These are phyloP conservation scores for cat (Felis catus) DNA, from an alignment of 2,113 vertebrate species.

Conservation along the genomic window DNA sequence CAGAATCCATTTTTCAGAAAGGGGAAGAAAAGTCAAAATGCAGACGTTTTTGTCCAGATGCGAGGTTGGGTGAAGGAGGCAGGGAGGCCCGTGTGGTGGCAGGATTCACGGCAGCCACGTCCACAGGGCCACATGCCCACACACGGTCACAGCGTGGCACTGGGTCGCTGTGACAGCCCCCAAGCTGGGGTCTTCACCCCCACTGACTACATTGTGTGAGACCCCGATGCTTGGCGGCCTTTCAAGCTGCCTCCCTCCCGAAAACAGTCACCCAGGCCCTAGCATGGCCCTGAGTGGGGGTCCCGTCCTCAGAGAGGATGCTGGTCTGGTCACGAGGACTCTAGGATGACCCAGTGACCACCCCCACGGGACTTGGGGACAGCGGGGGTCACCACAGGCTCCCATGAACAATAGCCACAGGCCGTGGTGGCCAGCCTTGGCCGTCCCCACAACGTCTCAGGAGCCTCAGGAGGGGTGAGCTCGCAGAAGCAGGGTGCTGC, in stretches of 20 bases:
- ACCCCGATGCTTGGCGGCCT: too few relatives aligned
- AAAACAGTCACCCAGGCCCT: not conserved
- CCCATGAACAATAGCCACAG: not conserved
- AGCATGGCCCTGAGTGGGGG: not conserved
- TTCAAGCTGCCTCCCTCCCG: not conserved
- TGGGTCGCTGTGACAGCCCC: not conserved
- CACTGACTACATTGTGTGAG: fast-evolving
- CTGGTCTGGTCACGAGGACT: not conserved
- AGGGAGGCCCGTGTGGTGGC: not conserved
- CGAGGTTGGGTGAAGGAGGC: not conserved
- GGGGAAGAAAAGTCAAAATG: not conserved
- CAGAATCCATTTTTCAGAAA: not conserved
- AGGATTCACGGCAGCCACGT: not conserved
- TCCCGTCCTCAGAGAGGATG: not conserved
- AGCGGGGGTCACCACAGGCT: not conserved
- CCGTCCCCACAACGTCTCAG: not conserved
- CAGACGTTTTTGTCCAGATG: not conserved
- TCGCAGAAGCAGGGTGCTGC: fast-evolving
- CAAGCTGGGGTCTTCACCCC: not conserved
- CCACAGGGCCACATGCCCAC: not conserved
- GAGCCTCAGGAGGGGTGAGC: not conserved
- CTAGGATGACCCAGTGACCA: not conserved
- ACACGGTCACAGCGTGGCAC: not conserved
- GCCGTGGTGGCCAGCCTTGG: not conserved
- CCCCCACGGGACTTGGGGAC: not conserved